Conservation (phyloP, 2,113 vertebrate genomes). For the Aptenodytes forsteri region DNA sequence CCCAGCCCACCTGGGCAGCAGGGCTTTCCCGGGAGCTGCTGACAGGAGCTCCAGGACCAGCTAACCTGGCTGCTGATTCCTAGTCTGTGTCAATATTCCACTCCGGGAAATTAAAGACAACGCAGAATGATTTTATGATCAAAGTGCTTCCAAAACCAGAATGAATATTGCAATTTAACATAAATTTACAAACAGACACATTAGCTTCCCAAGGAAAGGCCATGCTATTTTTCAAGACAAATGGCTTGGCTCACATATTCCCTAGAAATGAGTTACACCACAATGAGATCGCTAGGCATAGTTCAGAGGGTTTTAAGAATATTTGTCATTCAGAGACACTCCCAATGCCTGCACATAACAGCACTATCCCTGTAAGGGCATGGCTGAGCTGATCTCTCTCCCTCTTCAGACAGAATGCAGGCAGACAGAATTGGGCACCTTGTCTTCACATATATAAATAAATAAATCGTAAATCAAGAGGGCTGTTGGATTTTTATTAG, state of each 20-base stretch:
- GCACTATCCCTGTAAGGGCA: background rate
- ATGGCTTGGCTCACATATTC: accelerated
- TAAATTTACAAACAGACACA: background rate
- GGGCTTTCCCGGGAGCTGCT: background rate
- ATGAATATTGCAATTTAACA: background rate
- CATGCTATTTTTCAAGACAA: background rate
- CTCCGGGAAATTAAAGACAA: background rate
- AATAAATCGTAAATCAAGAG: background rate
- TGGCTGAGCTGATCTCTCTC: background rate
- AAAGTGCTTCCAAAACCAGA: background rate
- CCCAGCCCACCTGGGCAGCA: background rate
- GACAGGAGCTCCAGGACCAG: background rate
- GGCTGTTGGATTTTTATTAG: background rate
- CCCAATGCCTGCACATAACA: accelerated
- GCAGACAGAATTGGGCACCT: background rate
- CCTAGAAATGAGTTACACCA: background rate
- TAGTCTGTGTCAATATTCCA: accelerated
- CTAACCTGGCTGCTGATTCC: background rate
- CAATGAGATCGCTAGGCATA: accelerated
- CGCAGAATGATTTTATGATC: background rate
- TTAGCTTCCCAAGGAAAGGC: background rate
- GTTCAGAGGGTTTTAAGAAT: background rate
- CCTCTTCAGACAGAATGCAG: background rate
- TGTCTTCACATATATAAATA: background rate
- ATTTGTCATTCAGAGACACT: background rate